phyloP scores from a whole-genome alignment of 92 coral and sea anemone species.

The Umimayanthus chanpuru region DNA sequence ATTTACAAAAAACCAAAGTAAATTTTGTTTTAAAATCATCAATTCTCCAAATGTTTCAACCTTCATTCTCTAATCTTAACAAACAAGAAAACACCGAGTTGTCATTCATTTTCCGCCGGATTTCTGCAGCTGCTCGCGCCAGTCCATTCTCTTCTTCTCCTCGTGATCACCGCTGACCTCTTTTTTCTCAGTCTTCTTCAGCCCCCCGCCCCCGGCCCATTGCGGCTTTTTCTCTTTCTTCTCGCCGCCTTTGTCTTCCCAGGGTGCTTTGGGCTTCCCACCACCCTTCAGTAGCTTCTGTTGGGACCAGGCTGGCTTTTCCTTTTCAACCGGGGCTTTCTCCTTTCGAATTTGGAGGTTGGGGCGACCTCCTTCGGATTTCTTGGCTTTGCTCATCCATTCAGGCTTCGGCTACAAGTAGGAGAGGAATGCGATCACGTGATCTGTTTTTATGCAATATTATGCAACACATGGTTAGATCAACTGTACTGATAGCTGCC shows the following conservation, averaged over 20 bases:
- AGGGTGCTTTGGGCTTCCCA: constrained; percentile 29
- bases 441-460: neutral
- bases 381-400: constrained; percentile 37
- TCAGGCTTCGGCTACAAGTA: constrained; percentile 31
- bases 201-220: constrained; percentile 88
- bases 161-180: constrained; percentile 15
- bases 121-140: constrained; percentile 42
- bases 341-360: constrained; percentile 22
- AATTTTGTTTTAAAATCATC: neutral
- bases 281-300: constrained; percentile 39
- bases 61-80: constrained; percentile 12
- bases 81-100: neutral
- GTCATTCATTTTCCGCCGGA: constrained; percentile 19
- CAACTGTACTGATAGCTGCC: too few species aligned
- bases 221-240: constrained; percentile 74
- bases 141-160: constrained; percentile 38
- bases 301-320: constrained; percentile 38
- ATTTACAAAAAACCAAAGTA: neutral
- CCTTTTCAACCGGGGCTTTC: constrained; percentile 25
- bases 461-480: too few species aligned
- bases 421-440: neutral
- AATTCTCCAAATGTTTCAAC: neutral
- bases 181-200: constrained; percentile 87
- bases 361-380: constrained; percentile 27
- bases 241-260: constrained; percentile 49